Percentiles rank a stretch among this genome's conserved stretches.
Evolutionary conservation across 2,113 vertebrate genomes (phyloP).

Genomic region (Zapus hudsonius): DNA sequence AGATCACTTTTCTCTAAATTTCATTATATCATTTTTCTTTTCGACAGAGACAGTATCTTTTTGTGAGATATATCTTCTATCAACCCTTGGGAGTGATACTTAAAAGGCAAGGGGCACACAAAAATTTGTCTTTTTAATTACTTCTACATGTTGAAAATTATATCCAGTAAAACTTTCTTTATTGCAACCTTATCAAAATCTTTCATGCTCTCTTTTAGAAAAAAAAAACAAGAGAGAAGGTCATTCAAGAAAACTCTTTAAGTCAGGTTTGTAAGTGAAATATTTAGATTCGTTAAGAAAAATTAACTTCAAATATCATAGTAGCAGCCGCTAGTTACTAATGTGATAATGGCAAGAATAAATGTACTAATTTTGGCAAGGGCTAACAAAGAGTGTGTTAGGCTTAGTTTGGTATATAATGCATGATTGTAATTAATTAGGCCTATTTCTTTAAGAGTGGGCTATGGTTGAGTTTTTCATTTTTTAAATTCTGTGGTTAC

Average conservation of each 20-base stretch:
- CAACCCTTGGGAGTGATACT: background rate
- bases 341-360: background rate
- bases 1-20: too few relatives aligned
- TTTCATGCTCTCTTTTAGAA: background rate
- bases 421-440: background rate
- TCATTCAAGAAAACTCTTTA: background rate
- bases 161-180: conserved; percentile 2
- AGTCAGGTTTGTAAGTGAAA: background rate
- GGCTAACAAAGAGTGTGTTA: background rate
- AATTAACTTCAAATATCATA: background rate
- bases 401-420: background rate
- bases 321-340: background rate
- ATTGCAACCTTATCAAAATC: background rate
- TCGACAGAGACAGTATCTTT: too few relatives aligned
- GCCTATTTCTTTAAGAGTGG: background rate
- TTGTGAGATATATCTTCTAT: background rate
- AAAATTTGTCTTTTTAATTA: background rate
- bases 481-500: background rate
- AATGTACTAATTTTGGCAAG: background rate
- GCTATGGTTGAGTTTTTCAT: background rate
- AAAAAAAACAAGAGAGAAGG: background rate
- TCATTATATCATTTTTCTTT: too few relatives aligned
- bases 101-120: background rate
- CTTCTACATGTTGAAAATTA: background rate
- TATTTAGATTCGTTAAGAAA: background rate